A percentile compares a stretch with the other conserved stretches of the same genome.
These are phyloP conservation scores for Hybos culiciformis DNA, from an alignment of 2,888 invertebrate genomes.

Conservation along the genomic window DNA sequence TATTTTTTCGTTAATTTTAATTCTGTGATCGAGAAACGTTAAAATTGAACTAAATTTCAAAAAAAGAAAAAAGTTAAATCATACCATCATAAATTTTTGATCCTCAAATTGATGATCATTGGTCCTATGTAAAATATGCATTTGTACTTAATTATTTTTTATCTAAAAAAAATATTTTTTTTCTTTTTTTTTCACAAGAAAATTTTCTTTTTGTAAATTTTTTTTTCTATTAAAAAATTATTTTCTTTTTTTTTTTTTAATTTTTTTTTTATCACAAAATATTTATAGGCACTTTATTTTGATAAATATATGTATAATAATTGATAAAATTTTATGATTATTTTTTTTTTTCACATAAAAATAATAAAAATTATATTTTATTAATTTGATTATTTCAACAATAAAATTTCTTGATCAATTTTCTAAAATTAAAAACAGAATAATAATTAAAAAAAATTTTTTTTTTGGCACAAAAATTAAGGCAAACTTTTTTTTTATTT, in stretches of 20 bases:
- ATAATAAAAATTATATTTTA: background rate
- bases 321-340: background rate
- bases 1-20: too few relatives aligned
- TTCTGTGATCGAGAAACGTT: background rate
- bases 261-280: background rate
- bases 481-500: too few relatives aligned
- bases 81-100: slow-evolving; percentile 37
- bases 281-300: background rate
- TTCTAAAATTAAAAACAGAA: too few relatives aligned
- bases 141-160: slow-evolving; percentile 12
- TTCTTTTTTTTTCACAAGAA: background rate
- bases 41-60: background rate
- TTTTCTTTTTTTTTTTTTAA: too few relatives aligned
- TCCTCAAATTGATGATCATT: slow-evolving; percentile 36
- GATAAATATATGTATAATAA: background rate
- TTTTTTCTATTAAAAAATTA: background rate
- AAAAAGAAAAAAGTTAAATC: slow-evolving; percentile 11
- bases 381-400: background rate
- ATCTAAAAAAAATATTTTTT: background rate
- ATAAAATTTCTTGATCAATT: too few relatives aligned
- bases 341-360: background rate
- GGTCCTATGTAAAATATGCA: slow-evolving; percentile 35
- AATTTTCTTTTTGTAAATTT: background rate
- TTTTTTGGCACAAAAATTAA: background rate
- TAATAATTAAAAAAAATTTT: background rate